Percentiles rank a stretch among this genome's conserved stretches.
Evolutionary conservation across 2,888 invertebrate genomes (phyloP).

Genomic region (Sarcophaga subvicina): DNA sequence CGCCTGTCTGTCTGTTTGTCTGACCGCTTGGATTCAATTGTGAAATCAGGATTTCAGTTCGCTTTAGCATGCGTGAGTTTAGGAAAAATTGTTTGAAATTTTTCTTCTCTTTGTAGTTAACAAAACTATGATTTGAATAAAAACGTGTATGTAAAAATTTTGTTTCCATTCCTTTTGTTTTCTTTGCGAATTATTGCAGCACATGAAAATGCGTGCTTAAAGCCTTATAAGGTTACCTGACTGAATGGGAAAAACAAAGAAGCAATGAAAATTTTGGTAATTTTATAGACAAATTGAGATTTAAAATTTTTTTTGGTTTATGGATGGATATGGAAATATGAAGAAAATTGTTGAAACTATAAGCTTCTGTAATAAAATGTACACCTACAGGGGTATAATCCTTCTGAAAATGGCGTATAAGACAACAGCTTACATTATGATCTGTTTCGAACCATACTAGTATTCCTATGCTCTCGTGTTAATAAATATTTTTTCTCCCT

Average conservation of each 20-base stretch:
- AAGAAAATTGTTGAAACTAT: background rate
- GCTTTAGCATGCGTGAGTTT: constrained; percentile 59
- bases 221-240: constrained; percentile 40
- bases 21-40: background rate
- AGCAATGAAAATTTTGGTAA: constrained; percentile 43
- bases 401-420: too few species aligned
- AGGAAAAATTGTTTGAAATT: constrained; percentile 11
- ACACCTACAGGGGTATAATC: too few species aligned
- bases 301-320: background rate
- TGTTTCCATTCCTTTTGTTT: background rate
- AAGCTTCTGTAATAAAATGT: background rate
- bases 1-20: constrained; percentile 8
- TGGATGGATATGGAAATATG: background rate
- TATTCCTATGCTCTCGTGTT: too few species aligned
- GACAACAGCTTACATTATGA: too few species aligned
- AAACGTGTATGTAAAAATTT: constrained; percentile 58
- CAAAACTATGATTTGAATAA: constrained; percentile 66
- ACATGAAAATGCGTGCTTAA: constrained; percentile 39
- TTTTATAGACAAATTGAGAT: constrained; percentile 34
- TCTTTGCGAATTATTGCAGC: constrained; percentile 17
- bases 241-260: background rate
- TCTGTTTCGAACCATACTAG: too few species aligned
- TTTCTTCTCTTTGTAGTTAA: background rate
- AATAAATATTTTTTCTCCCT: too few species aligned
- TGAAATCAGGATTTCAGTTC: constrained; percentile 33